Conservation (phyloP, 2,113 vertebrate genomes). For the Eulemur macaco region DNA sequence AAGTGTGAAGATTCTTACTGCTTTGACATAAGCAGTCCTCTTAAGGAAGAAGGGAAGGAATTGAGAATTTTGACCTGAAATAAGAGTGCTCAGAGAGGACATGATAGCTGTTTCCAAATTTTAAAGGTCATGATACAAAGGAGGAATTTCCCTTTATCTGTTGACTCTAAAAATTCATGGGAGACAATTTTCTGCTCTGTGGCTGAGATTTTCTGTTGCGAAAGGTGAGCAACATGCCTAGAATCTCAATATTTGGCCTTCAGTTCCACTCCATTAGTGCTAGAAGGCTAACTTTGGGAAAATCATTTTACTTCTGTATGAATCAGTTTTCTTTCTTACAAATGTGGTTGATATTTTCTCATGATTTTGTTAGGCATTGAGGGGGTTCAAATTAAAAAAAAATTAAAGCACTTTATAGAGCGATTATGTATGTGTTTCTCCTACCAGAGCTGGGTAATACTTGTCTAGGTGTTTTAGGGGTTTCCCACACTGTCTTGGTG, state of each 20-base stretch:
- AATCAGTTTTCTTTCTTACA: neutral
- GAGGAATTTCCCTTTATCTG: neutral
- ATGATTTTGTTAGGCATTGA: neutral
- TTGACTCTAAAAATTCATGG: neutral
- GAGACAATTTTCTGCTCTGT: neutral
- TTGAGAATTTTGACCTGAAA: neutral
- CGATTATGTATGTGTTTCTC: neutral
- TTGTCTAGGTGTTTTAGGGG: neutral
- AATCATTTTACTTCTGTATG: neutral
- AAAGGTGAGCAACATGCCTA: neutral
- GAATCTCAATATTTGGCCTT: neutral
- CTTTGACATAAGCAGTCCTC: neutral
- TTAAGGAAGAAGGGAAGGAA: neutral
- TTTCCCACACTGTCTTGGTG: neutral
- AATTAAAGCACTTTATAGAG: neutral
- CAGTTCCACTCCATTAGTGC: neutral
- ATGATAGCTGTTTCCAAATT: neutral
- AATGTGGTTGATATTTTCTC: neutral
- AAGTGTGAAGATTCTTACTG: neutral
- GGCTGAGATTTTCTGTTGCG: neutral
- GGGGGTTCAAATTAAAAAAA: neutral
- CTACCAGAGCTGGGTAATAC: neutral
- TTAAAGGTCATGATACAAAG: neutral
- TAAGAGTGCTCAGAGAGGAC: neutral
- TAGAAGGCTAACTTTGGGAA: neutral